These are phyloP conservation scores for Petrocephalus sullivani DNA, from an alignment of 2,797 vertebrate genomes.

Conservation along the genomic window DNA sequence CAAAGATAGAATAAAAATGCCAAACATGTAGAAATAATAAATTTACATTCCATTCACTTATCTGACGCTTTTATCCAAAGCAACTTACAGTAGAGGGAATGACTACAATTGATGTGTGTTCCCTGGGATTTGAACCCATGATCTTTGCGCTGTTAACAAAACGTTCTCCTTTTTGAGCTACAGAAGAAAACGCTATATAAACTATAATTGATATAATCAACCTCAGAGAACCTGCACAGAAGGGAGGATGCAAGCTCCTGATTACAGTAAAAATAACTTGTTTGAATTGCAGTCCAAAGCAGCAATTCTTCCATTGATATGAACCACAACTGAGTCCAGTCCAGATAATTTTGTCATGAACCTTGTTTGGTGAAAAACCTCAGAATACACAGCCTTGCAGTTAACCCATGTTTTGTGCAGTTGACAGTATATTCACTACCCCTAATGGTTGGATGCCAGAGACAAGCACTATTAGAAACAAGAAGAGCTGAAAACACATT, in stretches of 20 bases:
- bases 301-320: neutral
- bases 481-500: neutral
- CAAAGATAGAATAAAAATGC: neutral
- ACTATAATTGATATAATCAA: neutral
- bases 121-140: neutral
- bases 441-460: neutral
- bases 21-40: neutral
- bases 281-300: neutral
- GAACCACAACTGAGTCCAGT: neutral
- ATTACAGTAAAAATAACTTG: neutral
- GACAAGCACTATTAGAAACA: neutral
- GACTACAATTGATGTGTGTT: neutral
- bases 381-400: neutral
- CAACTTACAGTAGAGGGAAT: neutral
- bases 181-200: neutral
- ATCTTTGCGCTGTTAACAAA: neutral
- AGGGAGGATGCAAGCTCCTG: neutral
- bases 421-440: neutral
- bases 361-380: neutral
- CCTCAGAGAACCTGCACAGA: neutral
- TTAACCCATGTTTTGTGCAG: neutral
- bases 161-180: neutral
- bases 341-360: neutral
- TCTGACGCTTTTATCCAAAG: neutral
- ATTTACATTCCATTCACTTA: neutral